phyloP scores from a whole-genome alignment of 2,888 invertebrate species.

The Nomada fabriciana region DNA sequence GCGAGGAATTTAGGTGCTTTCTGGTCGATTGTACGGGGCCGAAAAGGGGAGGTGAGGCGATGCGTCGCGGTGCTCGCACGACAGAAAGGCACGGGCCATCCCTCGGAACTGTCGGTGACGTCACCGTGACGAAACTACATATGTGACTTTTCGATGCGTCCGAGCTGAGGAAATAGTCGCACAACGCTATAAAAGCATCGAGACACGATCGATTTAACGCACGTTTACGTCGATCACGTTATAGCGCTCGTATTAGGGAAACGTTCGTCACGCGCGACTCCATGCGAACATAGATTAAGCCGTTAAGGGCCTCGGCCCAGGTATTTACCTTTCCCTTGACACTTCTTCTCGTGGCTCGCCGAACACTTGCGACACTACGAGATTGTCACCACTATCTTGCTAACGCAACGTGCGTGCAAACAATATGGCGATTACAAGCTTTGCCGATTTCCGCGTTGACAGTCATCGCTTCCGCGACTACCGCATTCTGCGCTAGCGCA shows the following conservation, averaged over 20 bases:
- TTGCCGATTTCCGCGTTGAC: conserved; percentile 78
- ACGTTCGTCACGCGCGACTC: not conserved
- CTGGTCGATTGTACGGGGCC: conserved; percentile 13
- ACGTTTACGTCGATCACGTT: conserved; percentile 51
- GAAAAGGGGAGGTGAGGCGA: conserved; percentile 30
- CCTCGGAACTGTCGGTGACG: conserved; percentile 64
- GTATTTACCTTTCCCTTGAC: conserved; percentile 66
- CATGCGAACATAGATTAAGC: not conserved
- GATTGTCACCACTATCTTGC: conserved; percentile 60
- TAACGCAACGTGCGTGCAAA: conserved; percentile 76
- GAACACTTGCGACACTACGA: conserved; percentile 52
- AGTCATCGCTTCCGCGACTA: conserved; percentile 73
- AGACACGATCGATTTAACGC: conserved; percentile 57
- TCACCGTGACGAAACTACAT: conserved; percentile 55
- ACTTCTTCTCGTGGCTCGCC: conserved; percentile 40
- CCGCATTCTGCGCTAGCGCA: conserved; percentile 78
- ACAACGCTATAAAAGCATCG: conserved; percentile 30
- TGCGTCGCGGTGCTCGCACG: conserved; percentile 36
- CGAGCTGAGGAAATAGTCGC: conserved; percentile 50
- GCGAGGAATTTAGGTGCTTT: conserved; percentile 19
- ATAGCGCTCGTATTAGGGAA: not conserved
- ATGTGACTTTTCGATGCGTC: conserved; percentile 33
- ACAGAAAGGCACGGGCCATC: conserved; percentile 50
- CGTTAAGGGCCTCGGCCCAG: not conserved
- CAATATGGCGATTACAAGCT: conserved; percentile 78